phyloP scores from a whole-genome alignment of 2,113 vertebrate species.

The Tragelaphus strepsiceros region DNA sequence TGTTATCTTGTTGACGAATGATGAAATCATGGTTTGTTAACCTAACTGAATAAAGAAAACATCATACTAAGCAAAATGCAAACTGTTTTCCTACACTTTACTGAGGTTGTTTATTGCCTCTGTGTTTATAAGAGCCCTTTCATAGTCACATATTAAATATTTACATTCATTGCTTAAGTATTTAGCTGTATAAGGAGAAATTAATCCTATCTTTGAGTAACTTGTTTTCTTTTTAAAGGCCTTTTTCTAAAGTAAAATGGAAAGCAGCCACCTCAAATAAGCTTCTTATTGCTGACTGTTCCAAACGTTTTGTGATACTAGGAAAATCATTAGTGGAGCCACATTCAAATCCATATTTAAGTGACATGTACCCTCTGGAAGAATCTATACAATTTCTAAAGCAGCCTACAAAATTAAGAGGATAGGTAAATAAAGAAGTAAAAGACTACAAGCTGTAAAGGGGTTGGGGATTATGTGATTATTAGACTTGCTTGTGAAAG shows the following conservation, averaged over 20 bases:
- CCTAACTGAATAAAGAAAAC: constrained; percentile 83
- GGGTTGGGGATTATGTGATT: not conserved
- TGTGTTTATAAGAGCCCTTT: constrained; percentile 75
- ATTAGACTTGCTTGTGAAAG: not conserved
- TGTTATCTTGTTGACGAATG: constrained; percentile 85
- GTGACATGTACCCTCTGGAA: not conserved
- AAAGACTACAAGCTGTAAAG: not conserved
- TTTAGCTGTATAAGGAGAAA: constrained; percentile 65
- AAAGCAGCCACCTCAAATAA: constrained; percentile 68
- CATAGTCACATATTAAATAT: constrained; percentile 77
- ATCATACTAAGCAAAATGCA: constrained; percentile 77
- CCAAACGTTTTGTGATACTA: constrained; percentile 53
- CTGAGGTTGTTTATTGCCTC: constrained; percentile 78
- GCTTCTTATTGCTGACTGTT: constrained; percentile 66
- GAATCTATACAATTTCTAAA: not conserved
- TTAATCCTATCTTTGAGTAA: constrained; percentile 67
- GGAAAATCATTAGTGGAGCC: not conserved
- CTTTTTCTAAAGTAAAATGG: constrained; percentile 65
- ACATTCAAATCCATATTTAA: not conserved
- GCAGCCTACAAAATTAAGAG: not conserved
- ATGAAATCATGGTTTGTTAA: constrained; percentile 86
- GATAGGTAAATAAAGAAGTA: not conserved
- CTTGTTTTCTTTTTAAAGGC: constrained; percentile 70
- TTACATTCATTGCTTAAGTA: constrained; percentile 71
- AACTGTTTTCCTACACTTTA: constrained; percentile 66